A percentile compares a stretch with the other conserved stretches of the same genome.
Conservation (phyloP, 2,888 invertebrate genomes). For the Bhutanitis thaidina region DNA sequence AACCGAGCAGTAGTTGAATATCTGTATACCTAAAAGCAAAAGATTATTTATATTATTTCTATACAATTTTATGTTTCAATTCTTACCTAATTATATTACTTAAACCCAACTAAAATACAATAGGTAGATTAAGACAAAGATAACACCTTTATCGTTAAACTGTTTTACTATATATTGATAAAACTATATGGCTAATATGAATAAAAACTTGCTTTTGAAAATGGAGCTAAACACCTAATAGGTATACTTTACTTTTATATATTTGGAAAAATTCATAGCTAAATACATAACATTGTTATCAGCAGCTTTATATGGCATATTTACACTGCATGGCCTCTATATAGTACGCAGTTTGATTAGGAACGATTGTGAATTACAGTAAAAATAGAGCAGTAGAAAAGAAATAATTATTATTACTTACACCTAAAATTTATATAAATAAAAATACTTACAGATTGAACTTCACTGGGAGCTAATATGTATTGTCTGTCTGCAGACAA, state of each 20-base stretch:
- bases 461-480: conserved; percentile 69
- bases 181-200: conserved; percentile 1
- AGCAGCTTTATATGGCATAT: too few species aligned
- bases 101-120: conserved; percentile 4
- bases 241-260: too few species aligned
- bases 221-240: neutral
- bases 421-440: too few species aligned
- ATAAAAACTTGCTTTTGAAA: neutral
- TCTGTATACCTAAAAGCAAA: conserved; percentile 80
- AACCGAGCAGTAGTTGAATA: conserved; percentile 83
- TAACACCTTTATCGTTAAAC: conserved; percentile 2
- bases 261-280: too few species aligned
- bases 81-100: neutral
- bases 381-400: too few species aligned
- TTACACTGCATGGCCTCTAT: too few species aligned
- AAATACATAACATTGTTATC: too few species aligned
- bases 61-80: neutral
- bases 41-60: neutral
- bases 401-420: too few species aligned
- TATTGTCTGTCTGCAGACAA: conserved; percentile 64
- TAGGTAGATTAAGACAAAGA: conserved; percentile 8
- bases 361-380: too few species aligned
- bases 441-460: conserved; percentile 48
- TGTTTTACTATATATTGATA: conserved; percentile 16
- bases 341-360: too few species aligned